Conservation (phyloP, 2,888 invertebrate genomes). For the Griposia aprilina region DNA sequence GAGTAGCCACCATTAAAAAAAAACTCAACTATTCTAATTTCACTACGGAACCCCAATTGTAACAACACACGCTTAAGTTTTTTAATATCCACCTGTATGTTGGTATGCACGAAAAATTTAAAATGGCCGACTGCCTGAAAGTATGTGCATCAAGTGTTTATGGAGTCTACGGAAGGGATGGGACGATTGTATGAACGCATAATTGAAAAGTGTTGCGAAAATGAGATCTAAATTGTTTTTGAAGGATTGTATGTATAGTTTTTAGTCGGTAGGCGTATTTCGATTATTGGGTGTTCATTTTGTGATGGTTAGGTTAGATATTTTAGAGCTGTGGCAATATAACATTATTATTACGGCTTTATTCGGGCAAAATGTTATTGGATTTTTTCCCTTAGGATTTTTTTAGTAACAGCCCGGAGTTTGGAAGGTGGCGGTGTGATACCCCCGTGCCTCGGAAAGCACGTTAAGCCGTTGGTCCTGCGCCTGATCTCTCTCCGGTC, state of each 20-base stretch:
- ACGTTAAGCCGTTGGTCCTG: too few relatives aligned
- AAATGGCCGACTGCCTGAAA: slow-evolving; percentile 35
- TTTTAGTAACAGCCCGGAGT: too few relatives aligned
- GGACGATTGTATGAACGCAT: slow-evolving; percentile 31
- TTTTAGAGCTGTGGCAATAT: too few relatives aligned
- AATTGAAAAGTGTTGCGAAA: slow-evolving; percentile 31
- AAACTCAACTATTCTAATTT: too few relatives aligned
- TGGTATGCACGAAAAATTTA: slow-evolving; percentile 63
- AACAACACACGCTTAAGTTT: slow-evolving; percentile 74
- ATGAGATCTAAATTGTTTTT: slow-evolving; percentile 8
- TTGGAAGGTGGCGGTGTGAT: too few relatives aligned
- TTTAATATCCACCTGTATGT: slow-evolving; percentile 75
- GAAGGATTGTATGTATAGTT: background rate
- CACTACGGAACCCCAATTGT: slow-evolving; percentile 58
- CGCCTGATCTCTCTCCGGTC: too few relatives aligned
- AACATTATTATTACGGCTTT: too few relatives aligned
- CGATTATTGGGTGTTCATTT: background rate
- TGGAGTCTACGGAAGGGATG: slow-evolving; percentile 17
- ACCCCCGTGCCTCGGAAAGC: too few relatives aligned
- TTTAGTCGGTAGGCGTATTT: background rate
- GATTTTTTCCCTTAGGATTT: too few relatives aligned
- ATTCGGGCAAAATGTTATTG: too few relatives aligned
- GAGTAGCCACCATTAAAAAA: too few relatives aligned
- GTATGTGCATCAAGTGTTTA: slow-evolving; percentile 42
- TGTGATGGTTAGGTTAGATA: too few relatives aligned